These are phyloP conservation scores for Euwallacea fornicatus DNA, from an alignment of 1,140 invertebrate genomes.

Conservation along the genomic window DNA sequence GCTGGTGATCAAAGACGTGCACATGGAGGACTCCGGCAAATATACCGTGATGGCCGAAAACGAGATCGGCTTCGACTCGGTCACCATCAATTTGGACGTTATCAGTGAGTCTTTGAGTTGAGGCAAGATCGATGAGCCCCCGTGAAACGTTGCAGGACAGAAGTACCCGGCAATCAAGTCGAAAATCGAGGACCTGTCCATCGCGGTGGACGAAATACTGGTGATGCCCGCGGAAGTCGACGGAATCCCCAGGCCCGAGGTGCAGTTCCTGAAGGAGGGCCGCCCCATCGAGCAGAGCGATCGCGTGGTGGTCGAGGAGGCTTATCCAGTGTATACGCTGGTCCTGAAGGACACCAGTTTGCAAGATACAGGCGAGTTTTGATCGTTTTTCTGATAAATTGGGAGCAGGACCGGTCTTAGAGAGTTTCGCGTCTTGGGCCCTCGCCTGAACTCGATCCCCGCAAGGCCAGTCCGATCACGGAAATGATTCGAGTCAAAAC, in stretches of 20 bases:
- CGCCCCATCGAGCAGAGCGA: conserved; percentile 11
- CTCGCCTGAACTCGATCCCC: neutral
- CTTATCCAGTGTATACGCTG: conserved; percentile 23
- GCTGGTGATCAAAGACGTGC: conserved; percentile 33
- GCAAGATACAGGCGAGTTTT: conserved; percentile 18
- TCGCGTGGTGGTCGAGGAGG: conserved; percentile 18
- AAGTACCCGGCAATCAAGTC: conserved; percentile 31
- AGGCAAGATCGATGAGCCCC: neutral
- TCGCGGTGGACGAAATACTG: conserved; percentile 22
- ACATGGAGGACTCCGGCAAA: conserved; percentile 24
- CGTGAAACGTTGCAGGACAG: conserved; percentile 10
- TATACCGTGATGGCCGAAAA: conserved; percentile 37
- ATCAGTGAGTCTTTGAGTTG: conserved; percentile 14
- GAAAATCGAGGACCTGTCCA: conserved; percentile 32
- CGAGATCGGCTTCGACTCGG: conserved; percentile 33
- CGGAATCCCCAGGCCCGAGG: conserved; percentile 29
- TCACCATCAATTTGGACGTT: conserved; percentile 25
- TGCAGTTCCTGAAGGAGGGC: conserved; percentile 32
- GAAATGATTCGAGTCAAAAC: too few species aligned
- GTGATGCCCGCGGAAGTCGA: conserved; percentile 28
- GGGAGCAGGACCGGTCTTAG: neutral
- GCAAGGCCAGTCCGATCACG: neutral
- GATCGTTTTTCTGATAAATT: neutral
- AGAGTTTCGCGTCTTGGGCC: neutral
- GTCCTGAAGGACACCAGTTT: conserved; percentile 19